Base-by-base conservation (phyloP, 2,888 invertebrate species). In the Lochmaea crataegi region DNA sequence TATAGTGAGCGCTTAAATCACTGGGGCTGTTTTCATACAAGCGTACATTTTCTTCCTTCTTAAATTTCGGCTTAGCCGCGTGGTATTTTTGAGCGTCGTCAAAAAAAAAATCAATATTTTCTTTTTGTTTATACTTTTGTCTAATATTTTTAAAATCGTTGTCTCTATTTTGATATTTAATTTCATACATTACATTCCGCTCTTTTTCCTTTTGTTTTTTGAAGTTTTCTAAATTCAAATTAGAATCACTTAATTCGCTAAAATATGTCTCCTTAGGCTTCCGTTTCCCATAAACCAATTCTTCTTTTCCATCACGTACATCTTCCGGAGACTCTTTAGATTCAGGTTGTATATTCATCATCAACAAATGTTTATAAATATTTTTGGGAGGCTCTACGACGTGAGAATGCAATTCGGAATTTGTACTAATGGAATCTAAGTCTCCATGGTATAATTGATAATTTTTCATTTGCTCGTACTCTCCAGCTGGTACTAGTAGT, bases 351-450 rank as follows among this genome's bases (percentile, higher is more conserved):
- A n/a, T 9, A n/a, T 57, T 16, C 18, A 68, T 6, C 65, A 65
- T 65, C 53, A 65, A 48, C 32, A 48, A 60, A n/a, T 68, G 68
- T 41, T 68, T 68, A 18, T 68, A 60, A 9, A 68, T 60, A 32
- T 60, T 68, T 11, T 41, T 26, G 3, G 68, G 58, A n/a, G 68
- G 14, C n/a, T 66, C 38, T 18, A 66, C 22, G 10, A 32, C 22
- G 11, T 14, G 48, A 1, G 38, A 12, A n/a, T 41, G 18, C 5
- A 45, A 22, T 41, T 22, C 26, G 16, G 18, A 26, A 18, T 42
- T 57, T n/a, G 48, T 12, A 64, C 9, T 67, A 41, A 38, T 10
- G 0, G 22, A 42, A 7, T 51, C 45, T 18, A 51, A 26, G 26
- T 58, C 26, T 10, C 45, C 45, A 45, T 26, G 41, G 9, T 56